Evolutionary conservation across 2,888 invertebrate species (phyloP).

Genomic region (Drosophila anomalata): DNA sequence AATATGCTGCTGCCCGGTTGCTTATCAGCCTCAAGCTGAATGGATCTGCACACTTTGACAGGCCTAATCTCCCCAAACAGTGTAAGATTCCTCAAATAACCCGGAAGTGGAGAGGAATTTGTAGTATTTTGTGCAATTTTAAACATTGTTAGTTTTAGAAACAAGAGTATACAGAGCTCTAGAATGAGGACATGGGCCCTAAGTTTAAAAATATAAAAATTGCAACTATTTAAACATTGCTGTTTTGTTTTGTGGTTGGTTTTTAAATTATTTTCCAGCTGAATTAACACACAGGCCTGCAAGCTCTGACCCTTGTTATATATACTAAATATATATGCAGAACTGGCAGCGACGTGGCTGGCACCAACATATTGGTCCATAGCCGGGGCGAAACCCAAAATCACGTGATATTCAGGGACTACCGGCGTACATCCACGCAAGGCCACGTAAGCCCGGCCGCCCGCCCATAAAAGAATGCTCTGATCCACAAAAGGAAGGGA

Average conservation of each 20-base stretch:
- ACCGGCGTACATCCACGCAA: slow-evolving; percentile 46
- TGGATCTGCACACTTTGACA: background rate
- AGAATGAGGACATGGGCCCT: background rate
- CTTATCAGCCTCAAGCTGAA: background rate
- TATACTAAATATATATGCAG: background rate
- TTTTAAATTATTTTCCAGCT: background rate
- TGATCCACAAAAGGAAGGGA: slow-evolving; percentile 2
- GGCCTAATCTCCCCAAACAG: background rate
- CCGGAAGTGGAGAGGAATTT: background rate
- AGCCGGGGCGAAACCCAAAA: slow-evolving; percentile 49
- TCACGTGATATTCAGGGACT: slow-evolving; percentile 67
- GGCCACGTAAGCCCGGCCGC: slow-evolving; percentile 54
- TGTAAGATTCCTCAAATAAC: background rate
- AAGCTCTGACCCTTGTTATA: background rate
- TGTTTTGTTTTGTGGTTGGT: background rate
- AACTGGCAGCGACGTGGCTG: background rate
- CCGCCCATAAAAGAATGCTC: slow-evolving; percentile 14
- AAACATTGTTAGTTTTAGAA: too few species aligned
- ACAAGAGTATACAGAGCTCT: too few species aligned
- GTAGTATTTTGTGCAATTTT: too few species aligned
- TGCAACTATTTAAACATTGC: background rate
- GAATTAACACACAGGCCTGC: background rate
- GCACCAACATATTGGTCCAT: slow-evolving; percentile 5
- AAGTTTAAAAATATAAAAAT: background rate
- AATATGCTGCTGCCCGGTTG: background rate